These are phyloP conservation scores for Ceratina australensis DNA, from an alignment of 1,140 invertebrate genomes.

Conservation along the genomic window DNA sequence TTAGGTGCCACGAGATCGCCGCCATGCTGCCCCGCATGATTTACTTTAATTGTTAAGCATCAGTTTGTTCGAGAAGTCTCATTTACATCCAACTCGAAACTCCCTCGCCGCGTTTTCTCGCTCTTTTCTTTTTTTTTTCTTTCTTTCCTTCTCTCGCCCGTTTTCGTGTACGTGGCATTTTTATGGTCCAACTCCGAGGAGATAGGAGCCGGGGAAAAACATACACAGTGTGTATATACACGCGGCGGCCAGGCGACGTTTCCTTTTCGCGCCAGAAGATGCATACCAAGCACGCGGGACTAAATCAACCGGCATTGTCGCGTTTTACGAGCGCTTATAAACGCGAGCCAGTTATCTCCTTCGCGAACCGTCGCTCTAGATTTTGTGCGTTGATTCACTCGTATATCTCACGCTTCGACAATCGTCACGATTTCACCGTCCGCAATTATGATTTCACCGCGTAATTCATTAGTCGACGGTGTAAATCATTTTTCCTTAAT, in stretches of 20 bases:
- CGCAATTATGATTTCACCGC: slow-evolving; percentile 13
- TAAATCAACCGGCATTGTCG: slow-evolving; percentile 24
- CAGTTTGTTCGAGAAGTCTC: slow-evolving; percentile 42
- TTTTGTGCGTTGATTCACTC: slow-evolving; percentile 21
- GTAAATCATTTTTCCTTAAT: slow-evolving; percentile 27
- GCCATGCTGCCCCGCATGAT: slow-evolving; percentile 14
- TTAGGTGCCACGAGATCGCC: neutral
- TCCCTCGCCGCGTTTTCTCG: neutral
- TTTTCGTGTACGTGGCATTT: slow-evolving; percentile 17
- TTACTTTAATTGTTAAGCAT: slow-evolving; percentile 47
- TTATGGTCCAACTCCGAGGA: slow-evolving; percentile 2
- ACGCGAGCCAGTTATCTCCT: slow-evolving; percentile 7
- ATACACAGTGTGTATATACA: neutral
- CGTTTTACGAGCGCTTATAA: slow-evolving; percentile 44
- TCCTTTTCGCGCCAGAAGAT: neutral
- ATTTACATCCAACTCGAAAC: slow-evolving; percentile 37
- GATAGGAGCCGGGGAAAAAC: slow-evolving; percentile 6
- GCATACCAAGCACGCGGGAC: slow-evolving; percentile 18
- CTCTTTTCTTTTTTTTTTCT: too few species aligned
- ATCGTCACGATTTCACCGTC: too few species aligned
- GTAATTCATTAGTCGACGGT: neutral
- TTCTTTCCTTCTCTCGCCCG: too few species aligned
- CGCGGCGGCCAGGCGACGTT: slow-evolving; percentile 8
- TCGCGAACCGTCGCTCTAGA: neutral
- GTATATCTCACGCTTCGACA: neutral